These are phyloP conservation scores for Bimastos eiseni DNA, from an alignment of 2,888 invertebrate species.

Conservation along the genomic window DNA sequence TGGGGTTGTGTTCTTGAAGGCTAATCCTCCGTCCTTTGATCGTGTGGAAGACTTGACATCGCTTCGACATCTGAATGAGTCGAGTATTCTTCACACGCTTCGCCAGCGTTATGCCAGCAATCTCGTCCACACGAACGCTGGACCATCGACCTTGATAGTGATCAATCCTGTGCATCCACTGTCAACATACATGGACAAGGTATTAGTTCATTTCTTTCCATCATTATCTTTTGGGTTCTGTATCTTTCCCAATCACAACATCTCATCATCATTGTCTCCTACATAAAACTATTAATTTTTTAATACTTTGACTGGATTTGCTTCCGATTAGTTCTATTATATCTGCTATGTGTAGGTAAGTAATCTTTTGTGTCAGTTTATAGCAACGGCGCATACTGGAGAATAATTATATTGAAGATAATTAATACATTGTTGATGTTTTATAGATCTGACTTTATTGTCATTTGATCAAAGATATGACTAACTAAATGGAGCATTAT, in stretches of 20 bases:
- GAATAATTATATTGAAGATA: no score
- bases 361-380: no score
- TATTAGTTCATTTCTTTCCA: not conserved
- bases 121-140: slow-evolving; percentile 34
- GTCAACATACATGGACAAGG: slow-evolving; percentile 32
- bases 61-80: slow-evolving; percentile 31
- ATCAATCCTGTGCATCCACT: slow-evolving; percentile 29
- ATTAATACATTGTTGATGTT: no score
- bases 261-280: not conserved
- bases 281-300: not conserved
- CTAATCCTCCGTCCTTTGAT: slow-evolving; percentile 34
- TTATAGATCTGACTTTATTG: no score
- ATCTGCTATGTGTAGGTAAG: no score
- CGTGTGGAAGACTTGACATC: slow-evolving; percentile 33
- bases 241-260: not conserved
- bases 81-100: slow-evolving; percentile 33
- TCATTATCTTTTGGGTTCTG: not conserved
- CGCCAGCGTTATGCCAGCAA: slow-evolving; percentile 33
- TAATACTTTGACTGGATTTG: not conserved
- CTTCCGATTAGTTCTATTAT: no score
- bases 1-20: slow-evolving; percentile 14
- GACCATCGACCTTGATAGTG: slow-evolving; percentile 57
- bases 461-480: no score
- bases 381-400: no score
- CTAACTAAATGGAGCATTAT: no score